Evolutionary conservation across 2,113 vertebrate species (phyloP).

Genomic region (Pollachius pollachius): DNA sequence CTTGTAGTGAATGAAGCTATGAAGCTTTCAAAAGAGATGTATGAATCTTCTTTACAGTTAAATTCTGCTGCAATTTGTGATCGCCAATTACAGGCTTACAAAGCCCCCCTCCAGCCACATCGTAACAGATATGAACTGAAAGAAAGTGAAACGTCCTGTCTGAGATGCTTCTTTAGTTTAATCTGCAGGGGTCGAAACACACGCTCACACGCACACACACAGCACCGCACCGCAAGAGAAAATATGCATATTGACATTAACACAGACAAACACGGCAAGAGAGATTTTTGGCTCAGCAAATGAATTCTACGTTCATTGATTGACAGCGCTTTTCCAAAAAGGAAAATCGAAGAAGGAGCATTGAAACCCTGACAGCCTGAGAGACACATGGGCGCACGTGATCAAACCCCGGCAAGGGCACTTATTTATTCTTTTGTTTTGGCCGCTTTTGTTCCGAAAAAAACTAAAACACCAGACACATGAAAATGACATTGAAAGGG

Average conservation of each 20-base stretch:
- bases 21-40: no score
- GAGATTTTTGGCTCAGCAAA: not conserved
- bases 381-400: not conserved
- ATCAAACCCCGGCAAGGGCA: no score
- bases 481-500: slow-evolving; percentile 34
- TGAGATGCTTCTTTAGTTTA: no score
- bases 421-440: slow-evolving; percentile 34
- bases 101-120: no score
- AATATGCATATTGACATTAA: slow-evolving; percentile 15
- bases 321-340: slow-evolving; percentile 12
- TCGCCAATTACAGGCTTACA: no score
- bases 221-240: slow-evolving; percentile 28
- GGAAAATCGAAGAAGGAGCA: slow-evolving; percentile 7
- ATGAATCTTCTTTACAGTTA: no score
- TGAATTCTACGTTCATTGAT: slow-evolving; percentile 2
- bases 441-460: slow-evolving; percentile 33
- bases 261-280: slow-evolving; percentile 16
- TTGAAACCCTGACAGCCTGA: not conserved
- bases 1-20: no score
- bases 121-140: no score
- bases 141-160: no score
- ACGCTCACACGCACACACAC: slow-evolving; percentile 7
- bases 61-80: no score
- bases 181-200: slow-evolving; percentile 10
- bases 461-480: slow-evolving; percentile 13